These are phyloP conservation scores for Manis javanica DNA, from an alignment of 2,797 vertebrate species.

Conservation along the genomic window DNA sequence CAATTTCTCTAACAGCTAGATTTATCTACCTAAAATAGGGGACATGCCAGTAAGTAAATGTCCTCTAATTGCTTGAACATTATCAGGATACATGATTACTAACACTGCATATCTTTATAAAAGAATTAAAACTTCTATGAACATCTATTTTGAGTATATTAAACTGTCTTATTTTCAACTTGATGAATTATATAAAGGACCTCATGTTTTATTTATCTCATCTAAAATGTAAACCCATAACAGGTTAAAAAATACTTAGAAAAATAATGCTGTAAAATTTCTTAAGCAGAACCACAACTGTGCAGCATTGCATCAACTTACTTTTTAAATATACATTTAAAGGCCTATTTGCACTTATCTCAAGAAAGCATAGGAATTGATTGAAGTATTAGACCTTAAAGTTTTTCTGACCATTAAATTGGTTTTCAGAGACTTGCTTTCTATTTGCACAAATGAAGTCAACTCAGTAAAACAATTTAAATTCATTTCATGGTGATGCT, in stretches of 20 bases:
- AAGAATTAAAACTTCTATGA: slow-evolving; percentile 52
- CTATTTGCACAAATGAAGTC: slow-evolving; percentile 73
- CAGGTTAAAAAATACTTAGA: slow-evolving; percentile 35
- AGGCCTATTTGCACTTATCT: slow-evolving; percentile 61
- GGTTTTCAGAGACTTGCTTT: slow-evolving; percentile 71
- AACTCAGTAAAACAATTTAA: slow-evolving; percentile 75
- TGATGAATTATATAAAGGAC: slow-evolving; percentile 11
- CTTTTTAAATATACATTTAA: slow-evolving; percentile 62
- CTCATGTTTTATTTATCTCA: slow-evolving; percentile 19
- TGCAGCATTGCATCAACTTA: background rate
- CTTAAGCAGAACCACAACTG: slow-evolving; percentile 46
- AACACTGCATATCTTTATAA: background rate
- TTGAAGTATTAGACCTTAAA: slow-evolving; percentile 74
- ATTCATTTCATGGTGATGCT: slow-evolving; percentile 75
- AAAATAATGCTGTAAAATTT: slow-evolving; percentile 41
- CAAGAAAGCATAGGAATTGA: slow-evolving; percentile 69
- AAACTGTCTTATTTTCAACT: background rate
- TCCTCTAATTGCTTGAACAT: background rate
- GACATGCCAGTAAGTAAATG: background rate
- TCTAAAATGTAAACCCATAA: slow-evolving; percentile 40
- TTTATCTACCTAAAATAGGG: background rate
- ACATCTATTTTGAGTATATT: slow-evolving; percentile 3
- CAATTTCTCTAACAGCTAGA: background rate
- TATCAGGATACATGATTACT: background rate
- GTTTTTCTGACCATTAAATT: slow-evolving; percentile 79